Base-by-base conservation (phyloP, 2,888 invertebrate species). In the Trichopria drosophilae region DNA sequence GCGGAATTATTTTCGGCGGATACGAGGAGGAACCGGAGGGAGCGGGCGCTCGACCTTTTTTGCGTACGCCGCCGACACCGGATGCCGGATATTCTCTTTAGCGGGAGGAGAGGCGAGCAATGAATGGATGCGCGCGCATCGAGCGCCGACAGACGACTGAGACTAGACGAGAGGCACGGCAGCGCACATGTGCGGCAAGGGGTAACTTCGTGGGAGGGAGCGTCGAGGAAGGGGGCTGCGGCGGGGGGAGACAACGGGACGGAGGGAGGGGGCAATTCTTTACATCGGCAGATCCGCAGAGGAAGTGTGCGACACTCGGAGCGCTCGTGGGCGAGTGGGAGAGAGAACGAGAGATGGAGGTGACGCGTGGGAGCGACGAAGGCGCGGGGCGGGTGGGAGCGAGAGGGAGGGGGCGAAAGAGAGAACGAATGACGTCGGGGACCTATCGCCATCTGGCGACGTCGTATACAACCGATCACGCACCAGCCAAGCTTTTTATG, bases 401-500 rank as follows among this genome's bases (percentile, higher is more conserved):
- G 40, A 31, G 43, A 28, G 37, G 34, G 35, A 19, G 40, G 31
- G 43, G 26, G 34, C 31, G 29, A 39, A 37, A 41, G 31, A 22
- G 18, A 45, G 22, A 22, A 53, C 40, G 42, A 45, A 31, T 41
- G 51, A 37, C 39, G 41, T 36, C 58, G 57, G 58, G 59, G 58
- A 57, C 58, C 59, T 62, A 49, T 58, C 66, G 75, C 71, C 73
- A 72, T 71, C 73, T 75, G 67, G 66, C 65, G 72, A 66, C 64
- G 62, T 60, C 58, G 62, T 62, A 61, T 55, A 50, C 46, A 65
- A 60, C 43, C 57, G 62, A 46, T 36, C n/a, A n/a, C n/a, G n/a
- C n/a, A n/a, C n/a, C n/a, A n/a, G 51, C 48, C 53, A 64, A 64
- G 70, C 73, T 75, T 75, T 74, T 75, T 75, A 75, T 75, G 75